phyloP scores from a whole-genome alignment of 2,888 invertebrate genomes.

The Rotaria sp. region DNA sequence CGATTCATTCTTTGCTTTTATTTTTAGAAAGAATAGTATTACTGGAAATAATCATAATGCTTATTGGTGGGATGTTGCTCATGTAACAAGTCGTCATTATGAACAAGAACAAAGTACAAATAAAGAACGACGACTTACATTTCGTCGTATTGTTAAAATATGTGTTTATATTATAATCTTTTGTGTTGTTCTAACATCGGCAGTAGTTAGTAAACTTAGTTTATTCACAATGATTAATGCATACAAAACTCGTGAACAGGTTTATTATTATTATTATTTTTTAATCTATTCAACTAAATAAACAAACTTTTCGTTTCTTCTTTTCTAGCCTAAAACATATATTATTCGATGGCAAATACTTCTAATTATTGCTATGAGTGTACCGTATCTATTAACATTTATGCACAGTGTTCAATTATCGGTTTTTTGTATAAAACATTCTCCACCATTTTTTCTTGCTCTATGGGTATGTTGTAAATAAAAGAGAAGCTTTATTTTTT shows the following conservation, averaged over 20 bases:
- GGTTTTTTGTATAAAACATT: constrained; percentile 8
- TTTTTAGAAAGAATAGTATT: background rate
- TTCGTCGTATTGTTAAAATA: constrained; percentile 38
- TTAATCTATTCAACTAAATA: background rate
- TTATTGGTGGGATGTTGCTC: constrained; percentile 41
- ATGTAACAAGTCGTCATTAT: constrained; percentile 39
- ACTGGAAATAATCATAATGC: background rate
- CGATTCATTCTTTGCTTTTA: too few species aligned
- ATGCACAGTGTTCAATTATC: constrained; percentile 32
- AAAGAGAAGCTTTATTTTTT: background rate
- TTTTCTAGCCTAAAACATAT: constrained; percentile 33
- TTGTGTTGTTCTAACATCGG: constrained; percentile 31
- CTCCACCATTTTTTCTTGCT: constrained; percentile 14
- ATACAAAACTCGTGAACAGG: constrained; percentile 31
- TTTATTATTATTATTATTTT: background rate
- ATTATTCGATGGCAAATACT: constrained; percentile 36
- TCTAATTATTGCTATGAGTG: background rate
- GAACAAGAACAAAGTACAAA: constrained; percentile 39
- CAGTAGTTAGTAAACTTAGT: constrained; percentile 36
- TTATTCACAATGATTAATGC: constrained; percentile 39
- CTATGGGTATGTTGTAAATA: background rate
- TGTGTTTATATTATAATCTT: constrained; percentile 33
- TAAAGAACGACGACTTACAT: constrained; percentile 25
- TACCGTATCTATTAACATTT: constrained; percentile 37
- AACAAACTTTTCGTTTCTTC: background rate